Conservation (phyloP, 2,113 vertebrate species). For the Artemisiospiza belli region DNA sequence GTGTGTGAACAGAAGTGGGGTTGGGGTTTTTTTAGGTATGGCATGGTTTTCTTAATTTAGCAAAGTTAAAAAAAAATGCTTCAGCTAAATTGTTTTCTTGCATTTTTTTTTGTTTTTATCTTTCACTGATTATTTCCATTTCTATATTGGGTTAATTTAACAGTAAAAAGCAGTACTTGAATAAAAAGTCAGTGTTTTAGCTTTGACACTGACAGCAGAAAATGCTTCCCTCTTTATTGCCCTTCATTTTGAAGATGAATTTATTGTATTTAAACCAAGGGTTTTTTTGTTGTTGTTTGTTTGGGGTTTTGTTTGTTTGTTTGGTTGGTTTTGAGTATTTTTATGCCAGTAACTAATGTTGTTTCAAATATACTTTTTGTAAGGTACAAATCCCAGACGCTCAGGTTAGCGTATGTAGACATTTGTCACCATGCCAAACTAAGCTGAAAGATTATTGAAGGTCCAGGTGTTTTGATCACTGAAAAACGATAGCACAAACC, state of each 20-base stretch:
- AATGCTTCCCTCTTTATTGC: not conserved
- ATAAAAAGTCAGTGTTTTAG: not conserved
- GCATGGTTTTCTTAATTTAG: not conserved
- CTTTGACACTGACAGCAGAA: not conserved
- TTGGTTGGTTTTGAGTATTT: no score
- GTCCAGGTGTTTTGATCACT: not conserved
- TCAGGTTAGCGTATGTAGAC: not conserved
- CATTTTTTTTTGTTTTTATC: not conserved
- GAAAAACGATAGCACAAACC: not conserved
- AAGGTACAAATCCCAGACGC: fast-evolving
- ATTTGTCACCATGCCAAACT: not conserved
- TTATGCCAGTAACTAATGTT: not conserved
- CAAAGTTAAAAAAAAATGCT: not conserved
- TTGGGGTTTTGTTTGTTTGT: not conserved
- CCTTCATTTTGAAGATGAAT: not conserved
- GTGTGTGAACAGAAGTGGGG: not conserved
- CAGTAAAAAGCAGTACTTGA: not conserved
- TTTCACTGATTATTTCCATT: not conserved
- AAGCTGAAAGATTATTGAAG: not conserved
- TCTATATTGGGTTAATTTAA: not conserved
- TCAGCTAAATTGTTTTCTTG: not conserved
- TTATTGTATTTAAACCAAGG: not conserved
- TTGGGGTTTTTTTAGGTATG: not conserved
- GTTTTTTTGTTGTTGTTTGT: not conserved
- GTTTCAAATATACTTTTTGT: not conserved